Percentiles rank a stretch among this genome's conserved stretches.
These are phyloP conservation scores for Urophycis tenuis DNA, from an alignment of 2,797 vertebrate genomes.

Conservation along the genomic window DNA sequence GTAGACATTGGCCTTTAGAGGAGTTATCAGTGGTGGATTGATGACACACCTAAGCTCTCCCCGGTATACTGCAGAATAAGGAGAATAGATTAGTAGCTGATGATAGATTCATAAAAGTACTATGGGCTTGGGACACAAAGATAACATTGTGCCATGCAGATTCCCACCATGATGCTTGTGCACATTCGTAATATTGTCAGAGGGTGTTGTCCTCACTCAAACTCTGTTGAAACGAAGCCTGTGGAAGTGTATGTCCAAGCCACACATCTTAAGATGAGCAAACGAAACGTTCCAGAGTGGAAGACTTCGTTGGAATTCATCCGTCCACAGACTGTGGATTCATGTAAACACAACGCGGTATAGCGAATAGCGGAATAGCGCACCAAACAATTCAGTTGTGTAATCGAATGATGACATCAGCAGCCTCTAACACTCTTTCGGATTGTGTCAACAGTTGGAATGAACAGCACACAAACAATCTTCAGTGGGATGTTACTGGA, in stretches of 20 bases:
- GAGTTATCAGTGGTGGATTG: not conserved
- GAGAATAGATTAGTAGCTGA: not conserved
- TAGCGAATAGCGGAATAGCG: too few relatives aligned
- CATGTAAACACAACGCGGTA: not conserved
- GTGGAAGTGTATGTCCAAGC: not conserved
- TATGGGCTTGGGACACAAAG: not conserved
- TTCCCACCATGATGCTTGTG: not conserved
- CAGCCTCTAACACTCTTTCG: not conserved
- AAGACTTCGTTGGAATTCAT: not conserved
- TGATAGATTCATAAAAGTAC: not conserved
- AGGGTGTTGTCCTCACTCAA: not conserved
- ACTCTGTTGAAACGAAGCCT: not conserved
- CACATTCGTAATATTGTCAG: not conserved
- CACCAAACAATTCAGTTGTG: too few relatives aligned
- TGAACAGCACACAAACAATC: not conserved
- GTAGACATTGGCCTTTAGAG: not conserved
- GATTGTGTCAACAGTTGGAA: not conserved
- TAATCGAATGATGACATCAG: not conserved
- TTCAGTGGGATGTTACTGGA: not conserved
- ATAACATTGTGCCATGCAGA: not conserved
- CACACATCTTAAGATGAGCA: not conserved
- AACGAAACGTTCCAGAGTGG: not conserved
- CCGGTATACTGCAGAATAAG: not conserved
- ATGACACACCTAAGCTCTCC: not conserved
- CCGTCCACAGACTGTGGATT: not conserved